Evolutionary conservation across 2,888 invertebrate species (phyloP).

Genomic region (Protophormia terraenovae): DNA sequence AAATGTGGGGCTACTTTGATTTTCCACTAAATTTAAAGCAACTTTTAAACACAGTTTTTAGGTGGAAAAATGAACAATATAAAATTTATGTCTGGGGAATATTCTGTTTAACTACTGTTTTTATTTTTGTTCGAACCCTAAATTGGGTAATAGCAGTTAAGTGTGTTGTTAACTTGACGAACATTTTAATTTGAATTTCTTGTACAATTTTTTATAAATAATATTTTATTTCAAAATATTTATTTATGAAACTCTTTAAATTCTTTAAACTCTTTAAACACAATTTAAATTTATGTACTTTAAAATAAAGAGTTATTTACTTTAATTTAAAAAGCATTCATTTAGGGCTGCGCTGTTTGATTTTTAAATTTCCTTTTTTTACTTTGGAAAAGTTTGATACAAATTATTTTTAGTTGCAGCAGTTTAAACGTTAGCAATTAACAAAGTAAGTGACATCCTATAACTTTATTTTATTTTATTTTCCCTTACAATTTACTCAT

Average conservation of each 20-base stretch:
- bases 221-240: neutral
- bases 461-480: slow-evolving; percentile 44
- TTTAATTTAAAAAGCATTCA: neutral
- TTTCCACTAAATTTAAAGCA: neutral
- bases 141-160: slow-evolving; percentile 34
- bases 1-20: neutral
- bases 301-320: too few relatives aligned
- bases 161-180: slow-evolving; percentile 71
- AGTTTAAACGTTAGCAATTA: slow-evolving; percentile 73
- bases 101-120: neutral
- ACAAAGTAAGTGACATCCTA: slow-evolving; percentile 71
- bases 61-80: neutral
- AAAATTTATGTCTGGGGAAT: neutral
- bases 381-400: neutral
- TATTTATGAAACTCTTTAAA: neutral
- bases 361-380: neutral
- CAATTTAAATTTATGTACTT: too few relatives aligned
- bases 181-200: slow-evolving; percentile 76
- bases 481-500: neutral
- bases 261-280: too few relatives aligned
- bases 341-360: neutral
- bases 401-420: slow-evolving; percentile 23
- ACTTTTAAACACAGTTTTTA: neutral
- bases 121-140: neutral
- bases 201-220: slow-evolving; percentile 49